Base-by-base conservation (phyloP, 1,140 invertebrate species). In the Neodiprion virginianus region DNA sequence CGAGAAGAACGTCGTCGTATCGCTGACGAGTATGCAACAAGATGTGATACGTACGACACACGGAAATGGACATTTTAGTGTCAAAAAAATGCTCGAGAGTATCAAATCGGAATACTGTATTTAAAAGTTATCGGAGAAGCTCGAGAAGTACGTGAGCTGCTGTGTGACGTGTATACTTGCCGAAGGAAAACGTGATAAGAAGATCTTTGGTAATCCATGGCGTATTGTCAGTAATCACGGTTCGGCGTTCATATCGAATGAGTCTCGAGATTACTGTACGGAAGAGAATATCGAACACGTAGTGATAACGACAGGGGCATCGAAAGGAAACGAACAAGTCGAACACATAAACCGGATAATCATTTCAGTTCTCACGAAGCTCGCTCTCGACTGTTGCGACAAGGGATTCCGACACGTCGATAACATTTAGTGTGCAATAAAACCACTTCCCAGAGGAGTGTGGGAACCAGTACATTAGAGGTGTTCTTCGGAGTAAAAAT, bases 321-420 rank as follows among this genome's bases (percentile, higher is more conserved):
- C 82, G 8, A 67, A 80, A 21, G 79, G 76, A 0, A 87, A 87
- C 72, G 84, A 83, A 0, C 82, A 87, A 67, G 82, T 86, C 0
- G 85, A 87, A 68, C 61, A 83, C 0, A 76, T 85, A 0, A 80
- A 86, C 48, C 49, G 77, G 1, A 82, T 78, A 0, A 75, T 87
- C 9, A 82, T 83, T 8, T 23, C 76, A 0, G 72, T 84, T 0
- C 73, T 86, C 5, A 81, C 76, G 5, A 88, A 88, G 50, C 67
- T 87, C 4, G 69, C 75, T 71, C 72, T 78, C 5, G 76, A 80
- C 0, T 74, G 82, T 69, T 80, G 81, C 3, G 69, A 12, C 9
- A 70, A 81, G 68, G 87, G 86, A 81, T 85, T 82, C 72, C 79
- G 79, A 69, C 48, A 83, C 67, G 76, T 88, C 0, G 71, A 76